phyloP scores from a whole-genome alignment of 2,888 invertebrate species.

The Acrocyrtus sp. region DNA sequence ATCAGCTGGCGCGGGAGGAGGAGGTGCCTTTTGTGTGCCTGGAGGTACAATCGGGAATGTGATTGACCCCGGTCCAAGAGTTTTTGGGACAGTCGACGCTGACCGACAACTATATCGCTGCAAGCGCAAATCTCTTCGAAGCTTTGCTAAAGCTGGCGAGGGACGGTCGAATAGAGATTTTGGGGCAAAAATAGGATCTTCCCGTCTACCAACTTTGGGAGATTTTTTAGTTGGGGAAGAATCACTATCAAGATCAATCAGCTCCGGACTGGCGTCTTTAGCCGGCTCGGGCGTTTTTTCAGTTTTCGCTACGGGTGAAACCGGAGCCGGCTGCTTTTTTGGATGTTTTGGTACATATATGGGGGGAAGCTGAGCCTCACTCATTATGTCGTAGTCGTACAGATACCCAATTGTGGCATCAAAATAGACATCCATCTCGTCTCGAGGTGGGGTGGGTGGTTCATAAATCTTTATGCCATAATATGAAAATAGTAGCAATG shows the following conservation, averaged over 20 bases:
- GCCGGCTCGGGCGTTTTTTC: not conserved
- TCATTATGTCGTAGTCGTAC: conserved; percentile 79
- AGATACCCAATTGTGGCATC: conserved; percentile 83
- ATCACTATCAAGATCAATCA: conserved; percentile 8
- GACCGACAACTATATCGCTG: conserved; percentile 72
- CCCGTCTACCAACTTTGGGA: conserved; percentile 72
- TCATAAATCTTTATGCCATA: conserved; percentile 83
- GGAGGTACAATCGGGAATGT: conserved; percentile 62
- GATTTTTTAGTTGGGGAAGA: conserved; percentile 52
- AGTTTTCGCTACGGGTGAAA: conserved; percentile 19
- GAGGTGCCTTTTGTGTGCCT: conserved; percentile 64
- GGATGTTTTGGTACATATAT: conserved; percentile 70
- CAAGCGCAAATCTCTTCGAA: conserved; percentile 80
- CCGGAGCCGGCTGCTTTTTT: conserved; percentile 36
- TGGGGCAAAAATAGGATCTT: conserved; percentile 80
- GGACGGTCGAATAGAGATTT: conserved; percentile 85
- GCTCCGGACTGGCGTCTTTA: conserved; percentile 16
- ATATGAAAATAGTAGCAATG: not conserved
- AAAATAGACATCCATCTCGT: conserved; percentile 91
- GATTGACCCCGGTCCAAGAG: conserved; percentile 58
- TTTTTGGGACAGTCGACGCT: conserved; percentile 41
- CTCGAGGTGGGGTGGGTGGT: conserved; percentile 95
- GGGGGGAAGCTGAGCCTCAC: conserved; percentile 82
- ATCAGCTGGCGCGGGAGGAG: conserved; percentile 73
- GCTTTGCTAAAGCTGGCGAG: conserved; percentile 77